These are phyloP conservation scores for Antitype chi DNA, from an alignment of 2,888 invertebrate genomes.

Conservation along the genomic window DNA sequence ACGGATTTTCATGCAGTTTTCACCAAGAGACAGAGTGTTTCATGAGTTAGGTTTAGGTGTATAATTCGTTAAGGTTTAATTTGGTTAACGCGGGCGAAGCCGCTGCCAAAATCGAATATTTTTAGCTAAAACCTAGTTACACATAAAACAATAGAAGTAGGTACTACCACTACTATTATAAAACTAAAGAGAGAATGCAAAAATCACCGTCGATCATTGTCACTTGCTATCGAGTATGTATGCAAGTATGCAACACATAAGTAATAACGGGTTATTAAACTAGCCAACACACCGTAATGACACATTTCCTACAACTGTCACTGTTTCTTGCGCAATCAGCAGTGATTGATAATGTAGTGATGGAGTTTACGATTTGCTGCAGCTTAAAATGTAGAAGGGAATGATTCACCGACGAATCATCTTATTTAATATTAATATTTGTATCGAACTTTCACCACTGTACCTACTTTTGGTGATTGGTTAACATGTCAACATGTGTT, in stretches of 20 bases:
- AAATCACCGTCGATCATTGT: background rate
- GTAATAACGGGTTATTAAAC: constrained; percentile 35
- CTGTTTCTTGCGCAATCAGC: constrained; percentile 34
- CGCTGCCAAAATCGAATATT: too few species aligned
- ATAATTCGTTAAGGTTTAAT: too few species aligned
- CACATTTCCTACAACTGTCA: constrained; percentile 36
- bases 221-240: background rate
- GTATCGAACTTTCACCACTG: background rate
- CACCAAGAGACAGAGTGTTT: too few species aligned
- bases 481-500: background rate
- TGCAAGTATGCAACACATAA: constrained; percentile 11
- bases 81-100: too few species aligned
- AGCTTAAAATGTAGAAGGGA: background rate
- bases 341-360: background rate
- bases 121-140: too few species aligned
- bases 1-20: too few species aligned
- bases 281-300: constrained; percentile 32
- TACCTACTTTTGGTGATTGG: background rate
- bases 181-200: background rate
- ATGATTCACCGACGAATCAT: background rate
- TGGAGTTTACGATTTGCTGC: background rate
- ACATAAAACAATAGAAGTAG: too few species aligned
- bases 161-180: too few species aligned
- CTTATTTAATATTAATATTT: too few species aligned
- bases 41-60: too few species aligned